Evolutionary conservation across 2,797 vertebrate species (phyloP).

Genomic region (Poliocrania exsul): DNA sequence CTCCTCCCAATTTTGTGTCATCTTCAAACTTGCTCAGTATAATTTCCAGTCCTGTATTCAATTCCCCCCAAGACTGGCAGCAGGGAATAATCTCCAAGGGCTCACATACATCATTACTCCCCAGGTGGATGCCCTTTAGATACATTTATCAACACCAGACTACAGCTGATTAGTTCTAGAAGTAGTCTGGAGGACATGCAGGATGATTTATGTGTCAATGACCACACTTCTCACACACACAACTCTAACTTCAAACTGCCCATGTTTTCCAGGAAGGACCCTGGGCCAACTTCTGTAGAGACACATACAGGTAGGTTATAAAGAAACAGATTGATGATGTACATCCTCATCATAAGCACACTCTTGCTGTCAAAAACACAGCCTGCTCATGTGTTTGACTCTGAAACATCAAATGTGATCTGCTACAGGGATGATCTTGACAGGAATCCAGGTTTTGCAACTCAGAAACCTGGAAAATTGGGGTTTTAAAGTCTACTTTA

Average conservation of each 20-base stretch:
- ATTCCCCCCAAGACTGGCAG: too few relatives aligned
- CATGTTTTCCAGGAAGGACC: background rate
- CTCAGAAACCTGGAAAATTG: background rate
- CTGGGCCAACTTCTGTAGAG: background rate
- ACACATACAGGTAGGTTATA: background rate
- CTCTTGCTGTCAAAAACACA: background rate
- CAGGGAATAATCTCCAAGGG: background rate
- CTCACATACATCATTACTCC: background rate
- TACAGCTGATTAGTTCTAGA: background rate
- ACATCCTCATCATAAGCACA: background rate
- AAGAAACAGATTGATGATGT: background rate
- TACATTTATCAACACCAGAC: background rate
- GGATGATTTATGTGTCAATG: background rate
- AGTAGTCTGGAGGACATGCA: background rate
- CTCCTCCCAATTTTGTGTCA: background rate
- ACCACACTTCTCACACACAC: background rate
- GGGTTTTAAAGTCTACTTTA: background rate
- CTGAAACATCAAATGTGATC: background rate
- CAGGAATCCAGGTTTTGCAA: background rate
- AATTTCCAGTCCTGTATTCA: background rate
- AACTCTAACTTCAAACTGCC: background rate
- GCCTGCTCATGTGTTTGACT: background rate
- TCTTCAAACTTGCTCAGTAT: background rate
- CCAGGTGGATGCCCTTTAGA: background rate
- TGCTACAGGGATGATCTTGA: background rate